Evolutionary conservation across 2,888 invertebrate species (phyloP).

Genomic region (Scelioninae gen. 2): DNA sequence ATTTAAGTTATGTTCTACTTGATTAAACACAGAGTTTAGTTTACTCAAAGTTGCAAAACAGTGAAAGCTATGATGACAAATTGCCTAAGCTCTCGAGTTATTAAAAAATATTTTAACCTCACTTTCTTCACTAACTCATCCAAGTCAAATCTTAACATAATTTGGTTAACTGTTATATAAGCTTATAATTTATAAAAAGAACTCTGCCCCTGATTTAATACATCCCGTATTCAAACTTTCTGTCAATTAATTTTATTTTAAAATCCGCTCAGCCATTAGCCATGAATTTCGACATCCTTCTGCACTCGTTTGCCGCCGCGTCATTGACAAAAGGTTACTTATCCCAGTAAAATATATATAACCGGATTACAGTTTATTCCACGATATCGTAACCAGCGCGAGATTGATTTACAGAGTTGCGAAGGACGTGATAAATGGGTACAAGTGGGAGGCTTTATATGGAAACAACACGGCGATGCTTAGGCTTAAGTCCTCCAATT

Average conservation of each 20-base stretch:
- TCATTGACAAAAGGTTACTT: conserved; percentile 22
- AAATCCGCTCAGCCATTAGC: conserved; percentile 27
- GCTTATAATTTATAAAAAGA: neutral
- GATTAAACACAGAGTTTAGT: too few species aligned
- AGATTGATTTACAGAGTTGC: conserved; percentile 64
- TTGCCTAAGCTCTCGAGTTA: too few species aligned
- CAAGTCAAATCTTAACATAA: too few species aligned
- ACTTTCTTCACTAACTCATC: too few species aligned
- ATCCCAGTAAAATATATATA: conserved; percentile 41
- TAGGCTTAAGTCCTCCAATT: conserved; percentile 56
- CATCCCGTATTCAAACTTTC: too few species aligned
- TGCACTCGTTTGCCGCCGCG: conserved; percentile 14
- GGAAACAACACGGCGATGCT: conserved; percentile 57
- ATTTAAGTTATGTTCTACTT: too few species aligned
- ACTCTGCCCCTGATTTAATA: neutral
- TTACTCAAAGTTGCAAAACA: too few species aligned
- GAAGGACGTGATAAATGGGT: conserved; percentile 62
- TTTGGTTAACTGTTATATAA: neutral
- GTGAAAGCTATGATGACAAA: too few species aligned
- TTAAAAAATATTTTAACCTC: too few species aligned
- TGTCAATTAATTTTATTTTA: conserved; percentile 9
- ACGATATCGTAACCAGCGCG: conserved; percentile 43
- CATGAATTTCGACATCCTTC: conserved; percentile 23
- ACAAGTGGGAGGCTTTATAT: conserved; percentile 55
- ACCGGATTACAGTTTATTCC: conserved; percentile 51